Conservation (phyloP, 2,888 invertebrate genomes). For the Caradrina clavipalpis region DNA sequence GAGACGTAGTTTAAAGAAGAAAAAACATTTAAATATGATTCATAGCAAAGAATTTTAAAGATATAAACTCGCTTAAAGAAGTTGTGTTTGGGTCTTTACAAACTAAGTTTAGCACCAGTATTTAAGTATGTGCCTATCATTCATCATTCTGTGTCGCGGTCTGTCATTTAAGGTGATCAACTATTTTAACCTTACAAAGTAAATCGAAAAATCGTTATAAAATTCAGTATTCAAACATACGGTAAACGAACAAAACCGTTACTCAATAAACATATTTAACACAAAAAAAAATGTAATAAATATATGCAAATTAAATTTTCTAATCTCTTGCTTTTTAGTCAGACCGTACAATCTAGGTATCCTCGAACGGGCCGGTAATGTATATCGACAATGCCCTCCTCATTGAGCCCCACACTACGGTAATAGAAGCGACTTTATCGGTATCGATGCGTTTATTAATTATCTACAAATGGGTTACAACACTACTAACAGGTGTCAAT, state of each 20-base stretch:
- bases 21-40: too few species aligned
- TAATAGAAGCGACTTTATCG: conserved; percentile 58
- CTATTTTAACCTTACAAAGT: too few species aligned
- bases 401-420: conserved; percentile 69
- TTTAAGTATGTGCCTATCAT: too few species aligned
- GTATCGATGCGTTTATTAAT: conserved; percentile 58
- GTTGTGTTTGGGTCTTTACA: too few species aligned
- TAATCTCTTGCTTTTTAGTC: conserved; percentile 48
- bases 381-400: conserved; percentile 75
- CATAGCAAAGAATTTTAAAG: too few species aligned
- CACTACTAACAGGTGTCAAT: conserved; percentile 46
- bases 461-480: conserved; percentile 56
- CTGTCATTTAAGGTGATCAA: too few species aligned
- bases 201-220: neutral
- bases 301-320: conserved; percentile 16
- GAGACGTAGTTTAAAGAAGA: too few species aligned
- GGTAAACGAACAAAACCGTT: neutral
- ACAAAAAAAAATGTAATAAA: neutral
- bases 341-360: conserved; percentile 70
- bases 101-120: too few species aligned
- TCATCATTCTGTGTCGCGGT: too few species aligned
- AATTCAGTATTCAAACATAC: neutral
- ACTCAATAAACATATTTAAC: neutral
- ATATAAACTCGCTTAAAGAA: too few species aligned
- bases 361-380: conserved; percentile 70